Evolutionary conservation across 1,140 invertebrate genomes (phyloP).

Genomic region (Micrasema longulum): DNA sequence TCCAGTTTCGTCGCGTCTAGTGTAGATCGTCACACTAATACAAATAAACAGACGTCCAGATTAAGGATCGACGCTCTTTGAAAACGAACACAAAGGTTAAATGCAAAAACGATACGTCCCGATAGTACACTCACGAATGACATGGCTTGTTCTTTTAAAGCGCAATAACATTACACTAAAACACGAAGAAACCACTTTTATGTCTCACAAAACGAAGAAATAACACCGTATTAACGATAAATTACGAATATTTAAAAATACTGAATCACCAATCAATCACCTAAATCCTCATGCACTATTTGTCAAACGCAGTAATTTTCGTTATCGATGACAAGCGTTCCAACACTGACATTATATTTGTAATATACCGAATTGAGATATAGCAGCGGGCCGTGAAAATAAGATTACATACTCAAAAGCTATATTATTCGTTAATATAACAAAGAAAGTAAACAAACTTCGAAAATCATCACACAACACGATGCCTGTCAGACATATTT

Average conservation of each 20-base stretch:
- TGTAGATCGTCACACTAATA: neutral
- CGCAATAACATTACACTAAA: too few species aligned
- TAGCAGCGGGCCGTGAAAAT: neutral
- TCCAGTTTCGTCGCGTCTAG: too few species aligned
- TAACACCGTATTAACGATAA: neutral
- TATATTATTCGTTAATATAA: neutral
- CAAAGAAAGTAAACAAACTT: slow-evolving; percentile 19
- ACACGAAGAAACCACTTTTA: too few species aligned
- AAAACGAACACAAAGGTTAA: slow-evolving; percentile 7
- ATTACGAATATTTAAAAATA: slow-evolving; percentile 3
- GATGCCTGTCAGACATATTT: slow-evolving; percentile 39
- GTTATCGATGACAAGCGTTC: neutral
- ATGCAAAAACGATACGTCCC: slow-evolving; percentile 4
- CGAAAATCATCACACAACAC: slow-evolving; percentile 17
- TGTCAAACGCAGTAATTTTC: slow-evolving; percentile 13
- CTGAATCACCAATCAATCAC: neutral
- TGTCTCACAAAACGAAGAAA: too few species aligned
- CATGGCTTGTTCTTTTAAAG: too few species aligned
- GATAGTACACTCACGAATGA: too few species aligned
- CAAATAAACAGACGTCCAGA: slow-evolving; percentile 2
- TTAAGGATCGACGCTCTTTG: slow-evolving; percentile 13
- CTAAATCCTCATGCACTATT: slow-evolving; percentile 1
- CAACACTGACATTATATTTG: neutral
- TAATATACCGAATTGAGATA: neutral
- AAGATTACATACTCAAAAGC: neutral